These are phyloP conservation scores for Monomorium pharaonis DNA, from an alignment of 1,140 invertebrate species.

Conservation along the genomic window DNA sequence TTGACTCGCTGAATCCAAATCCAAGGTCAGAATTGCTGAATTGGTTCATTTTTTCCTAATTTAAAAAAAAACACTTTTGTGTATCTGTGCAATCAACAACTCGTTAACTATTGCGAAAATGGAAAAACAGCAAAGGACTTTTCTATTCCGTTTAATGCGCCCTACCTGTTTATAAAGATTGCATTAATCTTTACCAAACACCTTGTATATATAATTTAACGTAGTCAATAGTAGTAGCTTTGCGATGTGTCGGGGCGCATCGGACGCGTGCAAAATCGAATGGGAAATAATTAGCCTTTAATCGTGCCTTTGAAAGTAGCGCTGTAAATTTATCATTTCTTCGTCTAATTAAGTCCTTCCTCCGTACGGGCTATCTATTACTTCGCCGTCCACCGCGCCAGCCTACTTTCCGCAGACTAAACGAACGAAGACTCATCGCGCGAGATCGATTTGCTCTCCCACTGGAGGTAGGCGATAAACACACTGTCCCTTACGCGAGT, in stretches of 20 bases:
- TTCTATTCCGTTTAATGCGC: no score
- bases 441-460: constrained; percentile 30
- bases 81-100: no score
- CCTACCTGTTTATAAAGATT: no score
- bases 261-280: background rate
- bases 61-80: no score
- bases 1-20: no score
- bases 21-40: no score
- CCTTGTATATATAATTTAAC: constrained; percentile 2
- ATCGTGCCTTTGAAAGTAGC: background rate
- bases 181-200: no score
- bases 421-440: background rate
- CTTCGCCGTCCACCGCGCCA: background rate
- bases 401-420: background rate
- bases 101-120: no score
- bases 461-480: constrained; percentile 48
- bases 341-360: background rate
- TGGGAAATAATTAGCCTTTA: background rate
- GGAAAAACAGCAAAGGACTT: no score
- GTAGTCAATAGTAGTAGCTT: background rate
- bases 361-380: background rate
- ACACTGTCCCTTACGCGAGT: constrained; percentile 50
- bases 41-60: no score
- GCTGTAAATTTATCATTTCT: background rate
- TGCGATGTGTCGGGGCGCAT: background rate